These are phyloP conservation scores for Zaprionus taronus DNA, from an alignment of 1,140 invertebrate species.

Conservation along the genomic window DNA sequence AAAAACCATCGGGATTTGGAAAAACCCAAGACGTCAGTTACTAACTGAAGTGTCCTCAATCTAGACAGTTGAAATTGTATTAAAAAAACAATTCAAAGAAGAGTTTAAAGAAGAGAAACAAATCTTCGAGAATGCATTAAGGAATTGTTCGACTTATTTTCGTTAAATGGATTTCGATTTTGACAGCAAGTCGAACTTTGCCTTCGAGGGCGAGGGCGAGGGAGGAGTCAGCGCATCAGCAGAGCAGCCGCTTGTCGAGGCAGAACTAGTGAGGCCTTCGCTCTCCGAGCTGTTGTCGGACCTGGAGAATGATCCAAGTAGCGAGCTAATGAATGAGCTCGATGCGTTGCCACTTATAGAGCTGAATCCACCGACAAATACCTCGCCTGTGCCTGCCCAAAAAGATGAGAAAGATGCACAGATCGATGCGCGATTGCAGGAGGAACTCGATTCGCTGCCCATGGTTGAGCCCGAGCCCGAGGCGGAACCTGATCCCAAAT, in stretches of 20 bases:
- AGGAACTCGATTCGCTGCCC: constrained; percentile 53
- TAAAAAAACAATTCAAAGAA: background rate
- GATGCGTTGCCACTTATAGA: background rate
- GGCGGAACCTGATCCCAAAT: background rate
- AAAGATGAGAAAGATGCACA: constrained; percentile 20
- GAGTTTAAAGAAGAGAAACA: background rate
- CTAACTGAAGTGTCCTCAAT: background rate
- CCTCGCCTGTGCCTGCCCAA: background rate
- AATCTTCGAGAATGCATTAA: too few relatives aligned
- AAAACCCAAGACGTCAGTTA: background rate
- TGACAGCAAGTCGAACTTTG: background rate
- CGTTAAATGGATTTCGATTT: background rate
- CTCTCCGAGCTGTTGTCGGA: background rate
- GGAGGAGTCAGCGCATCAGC: background rate
- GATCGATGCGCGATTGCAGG: constrained; percentile 56
- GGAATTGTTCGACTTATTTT: too few relatives aligned
- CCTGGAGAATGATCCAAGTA: background rate
- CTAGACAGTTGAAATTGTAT: background rate
- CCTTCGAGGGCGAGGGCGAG: background rate
- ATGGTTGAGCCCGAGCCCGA: constrained; percentile 39
- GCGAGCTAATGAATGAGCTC: background rate
- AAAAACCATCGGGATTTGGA: background rate
- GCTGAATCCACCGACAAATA: background rate
- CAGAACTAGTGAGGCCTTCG: background rate
- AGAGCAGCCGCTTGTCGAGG: background rate